Base-by-base conservation (phyloP, 2,888 invertebrate genomes). In the Xestia sexstrigata region DNA sequence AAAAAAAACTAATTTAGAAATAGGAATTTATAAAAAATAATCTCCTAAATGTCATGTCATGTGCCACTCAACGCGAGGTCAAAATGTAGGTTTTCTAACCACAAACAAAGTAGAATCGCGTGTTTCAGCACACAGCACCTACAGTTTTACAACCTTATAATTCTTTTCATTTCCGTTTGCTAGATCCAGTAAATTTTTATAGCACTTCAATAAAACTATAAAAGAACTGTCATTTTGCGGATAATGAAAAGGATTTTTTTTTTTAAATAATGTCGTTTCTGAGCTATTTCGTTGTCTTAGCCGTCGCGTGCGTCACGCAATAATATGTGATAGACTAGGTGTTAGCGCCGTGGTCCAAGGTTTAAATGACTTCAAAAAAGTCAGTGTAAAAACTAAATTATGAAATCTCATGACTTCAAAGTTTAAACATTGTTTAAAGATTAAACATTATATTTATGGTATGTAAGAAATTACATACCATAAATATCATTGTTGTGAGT, bases 291-390 rank as follows among this genome's bases (percentile, higher is more conserved):
- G 65, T 26, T 35, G 35, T 71, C 62, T 58, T 15, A 23, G 47
- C 7, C 47, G 42, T 78, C 17, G 68, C 87, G 73, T 83, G 75
- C 3, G n/a, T 35, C 87, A 83, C 73, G 79, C 84, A 67, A 70
- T 49, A 23, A 20, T 35, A 23, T 20, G 15, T 17, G 42, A 23
- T 69, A 45, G 68, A 69, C 26, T 20, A 49, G 13, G 17, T 47
- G 39, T 49, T 55, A 63, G 55, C 65, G 9, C n/a, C 49, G 45
- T 11, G 11, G 13, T 60, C 15, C 30, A 71, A 45, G 45, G 49
- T 39, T 11, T 15, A 20, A 55, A 47, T 30, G 20, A 55, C 39
- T 52, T 70, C 0, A 39, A 60, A 49, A 73, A 42, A 52, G 2
- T 4, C 1, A 20, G 7, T 23, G n/a, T 4, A 13, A 35, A 60